A percentile compares a stretch with the other conserved stretches of the same genome.
Evolutionary conservation across 2,888 invertebrate species (phyloP).

Genomic region (Anticlea derivata): DNA sequence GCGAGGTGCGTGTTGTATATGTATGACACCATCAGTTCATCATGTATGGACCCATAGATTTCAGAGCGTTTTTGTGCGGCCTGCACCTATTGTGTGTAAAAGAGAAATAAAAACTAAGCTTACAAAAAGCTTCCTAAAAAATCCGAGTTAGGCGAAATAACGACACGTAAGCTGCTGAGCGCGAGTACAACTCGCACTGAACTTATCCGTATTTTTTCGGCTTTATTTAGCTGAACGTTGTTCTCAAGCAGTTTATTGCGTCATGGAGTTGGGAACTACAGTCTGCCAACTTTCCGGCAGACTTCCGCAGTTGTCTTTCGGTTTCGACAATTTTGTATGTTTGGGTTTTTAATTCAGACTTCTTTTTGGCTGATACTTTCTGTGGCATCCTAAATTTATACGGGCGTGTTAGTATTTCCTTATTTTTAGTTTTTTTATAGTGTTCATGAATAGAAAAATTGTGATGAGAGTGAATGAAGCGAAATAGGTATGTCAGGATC

Average conservation of each 20-base stretch:
- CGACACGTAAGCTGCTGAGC: too few relatives aligned
- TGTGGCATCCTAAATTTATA: constrained; percentile 17
- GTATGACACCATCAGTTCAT: too few relatives aligned
- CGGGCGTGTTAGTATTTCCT: constrained; percentile 1
- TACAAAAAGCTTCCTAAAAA: too few relatives aligned
- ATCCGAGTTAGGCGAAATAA: too few relatives aligned
- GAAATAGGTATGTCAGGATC: too few relatives aligned
- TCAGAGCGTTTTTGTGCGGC: too few relatives aligned
- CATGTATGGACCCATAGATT: too few relatives aligned
- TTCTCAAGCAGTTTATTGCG: constrained; percentile 50
- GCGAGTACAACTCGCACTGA: constrained; percentile 25
- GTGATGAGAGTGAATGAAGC: too few relatives aligned
- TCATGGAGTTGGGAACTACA: constrained; percentile 50
- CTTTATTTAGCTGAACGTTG: constrained; percentile 42
- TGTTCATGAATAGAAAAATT: too few relatives aligned
- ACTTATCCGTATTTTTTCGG: constrained; percentile 32
- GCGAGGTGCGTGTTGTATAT: too few relatives aligned
- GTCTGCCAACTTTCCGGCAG: constrained; percentile 44
- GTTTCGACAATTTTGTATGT: constrained; percentile 24
- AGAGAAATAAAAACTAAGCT: too few relatives aligned
- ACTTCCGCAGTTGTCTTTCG: constrained; percentile 21
- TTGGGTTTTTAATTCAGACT: constrained; percentile 23
- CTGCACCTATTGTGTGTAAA: too few relatives aligned
- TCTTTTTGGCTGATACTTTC: constrained; percentile 19
- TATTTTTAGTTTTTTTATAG: background rate